phyloP scores from a whole-genome alignment of 2,113 vertebrate genomes.

The Nanger granti region DNA sequence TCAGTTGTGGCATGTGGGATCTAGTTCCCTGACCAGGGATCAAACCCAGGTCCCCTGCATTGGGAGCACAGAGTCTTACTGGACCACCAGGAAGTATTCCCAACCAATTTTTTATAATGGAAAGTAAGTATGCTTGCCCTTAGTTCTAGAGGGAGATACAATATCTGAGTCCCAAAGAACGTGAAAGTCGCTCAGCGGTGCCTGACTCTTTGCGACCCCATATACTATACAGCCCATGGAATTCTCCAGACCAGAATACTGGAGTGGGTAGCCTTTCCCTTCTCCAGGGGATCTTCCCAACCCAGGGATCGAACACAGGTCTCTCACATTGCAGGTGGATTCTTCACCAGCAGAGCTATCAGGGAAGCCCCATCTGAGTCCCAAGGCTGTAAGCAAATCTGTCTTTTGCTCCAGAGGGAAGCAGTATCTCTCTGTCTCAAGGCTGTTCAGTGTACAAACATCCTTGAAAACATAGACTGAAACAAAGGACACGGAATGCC shows the following conservation, averaged over 20 bases:
- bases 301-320: background rate
- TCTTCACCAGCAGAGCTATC: background rate
- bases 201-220: background rate
- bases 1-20: background rate
- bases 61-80: background rate
- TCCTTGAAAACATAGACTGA: background rate
- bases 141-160: background rate
- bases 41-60: background rate
- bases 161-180: background rate
- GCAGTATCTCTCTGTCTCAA: background rate
- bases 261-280: background rate
- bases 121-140: background rate
- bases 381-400: background rate
- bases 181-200: background rate
- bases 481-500: background rate
- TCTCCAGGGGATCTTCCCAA: background rate
- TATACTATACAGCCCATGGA: background rate
- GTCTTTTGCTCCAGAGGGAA: background rate
- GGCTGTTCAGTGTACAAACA: background rate
- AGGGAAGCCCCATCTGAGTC: background rate
- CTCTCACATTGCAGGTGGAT: background rate
- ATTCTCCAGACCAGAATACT: background rate
- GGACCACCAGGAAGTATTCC: background rate
- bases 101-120: background rate
- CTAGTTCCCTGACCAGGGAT: background rate